phyloP scores from a whole-genome alignment of 2,113 vertebrate genomes.

The Pica pica region DNA sequence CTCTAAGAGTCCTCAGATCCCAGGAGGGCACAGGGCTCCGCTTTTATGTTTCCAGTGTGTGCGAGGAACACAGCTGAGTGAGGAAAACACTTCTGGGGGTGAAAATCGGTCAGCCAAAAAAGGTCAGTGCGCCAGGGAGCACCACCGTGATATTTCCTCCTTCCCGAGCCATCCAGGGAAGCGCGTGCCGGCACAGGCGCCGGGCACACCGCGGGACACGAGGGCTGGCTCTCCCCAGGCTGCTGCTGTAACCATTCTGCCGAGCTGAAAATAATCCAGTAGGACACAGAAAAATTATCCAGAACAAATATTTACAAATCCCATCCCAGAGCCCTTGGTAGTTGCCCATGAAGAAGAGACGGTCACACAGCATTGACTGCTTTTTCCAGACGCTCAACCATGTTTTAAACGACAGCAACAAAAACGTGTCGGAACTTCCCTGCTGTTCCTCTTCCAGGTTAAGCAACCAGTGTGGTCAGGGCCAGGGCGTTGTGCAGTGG shows the following conservation, averaged over 20 bases:
- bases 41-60: rapidly evolving
- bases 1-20: background rate
- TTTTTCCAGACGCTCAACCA: background rate
- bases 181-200: rapidly evolving
- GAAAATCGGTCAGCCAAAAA: background rate
- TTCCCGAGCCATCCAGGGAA: rapidly evolving
- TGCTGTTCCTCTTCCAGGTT: background rate
- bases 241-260: background rate
- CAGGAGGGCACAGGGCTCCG: background rate
- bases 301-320: constrained; percentile 10
- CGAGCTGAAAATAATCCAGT: background rate
- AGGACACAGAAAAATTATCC: background rate
- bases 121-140: rapidly evolving
- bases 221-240: background rate
- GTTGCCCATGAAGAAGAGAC: rapidly evolving
- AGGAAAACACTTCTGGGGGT: background rate
- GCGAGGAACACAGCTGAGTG: rapidly evolving
- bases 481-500: rapidly evolving
- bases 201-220: rapidly evolving
- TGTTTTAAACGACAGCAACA: background rate
- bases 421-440: background rate
- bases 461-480: background rate
- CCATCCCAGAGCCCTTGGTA: background rate
- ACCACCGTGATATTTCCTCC: rapidly evolving
- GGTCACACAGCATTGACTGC: rapidly evolving